phyloP scores from a whole-genome alignment of 2,888 invertebrate genomes.

The Melinaea menophilus region DNA sequence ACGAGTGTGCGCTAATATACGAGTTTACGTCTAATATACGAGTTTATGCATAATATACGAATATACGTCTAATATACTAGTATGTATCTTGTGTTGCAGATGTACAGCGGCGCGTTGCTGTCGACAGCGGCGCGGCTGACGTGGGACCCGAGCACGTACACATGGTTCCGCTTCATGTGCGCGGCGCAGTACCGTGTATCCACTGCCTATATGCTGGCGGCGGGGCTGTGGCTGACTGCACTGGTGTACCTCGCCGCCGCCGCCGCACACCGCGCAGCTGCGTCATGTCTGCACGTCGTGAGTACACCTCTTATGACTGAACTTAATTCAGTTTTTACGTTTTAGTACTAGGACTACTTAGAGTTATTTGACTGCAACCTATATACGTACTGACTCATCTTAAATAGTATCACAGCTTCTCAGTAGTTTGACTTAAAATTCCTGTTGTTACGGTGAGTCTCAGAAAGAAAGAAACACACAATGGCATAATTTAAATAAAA shows the following conservation, averaged over 20 bases:
- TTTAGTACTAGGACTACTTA: background rate
- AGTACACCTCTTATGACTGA: constrained; percentile 1
- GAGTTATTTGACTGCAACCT: too few relatives aligned
- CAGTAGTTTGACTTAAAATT: too few relatives aligned
- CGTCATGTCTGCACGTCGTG: constrained; percentile 22
- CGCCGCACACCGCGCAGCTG: constrained; percentile 36
- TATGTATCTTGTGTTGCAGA: constrained; percentile 45
- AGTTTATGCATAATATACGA: too few relatives aligned
- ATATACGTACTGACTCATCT: too few relatives aligned
- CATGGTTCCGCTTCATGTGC: constrained; percentile 73
- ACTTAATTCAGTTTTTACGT: too few relatives aligned
- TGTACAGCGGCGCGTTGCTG: constrained; percentile 74
- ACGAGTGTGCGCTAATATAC: too few relatives aligned
- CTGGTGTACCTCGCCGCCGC: constrained; percentile 63
- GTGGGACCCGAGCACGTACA: constrained; percentile 74
- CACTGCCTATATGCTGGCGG: constrained; percentile 63
- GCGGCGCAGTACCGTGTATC: constrained; percentile 71
- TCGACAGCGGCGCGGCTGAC: constrained; percentile 73
- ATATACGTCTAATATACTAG: too few relatives aligned
- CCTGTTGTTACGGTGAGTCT: too few relatives aligned
- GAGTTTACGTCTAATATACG: too few relatives aligned
- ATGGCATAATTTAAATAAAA: too few relatives aligned
- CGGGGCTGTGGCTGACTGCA: constrained; percentile 66
- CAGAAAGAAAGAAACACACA: too few relatives aligned
- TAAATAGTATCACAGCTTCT: too few relatives aligned